These are phyloP conservation scores for Choreutis nemorana DNA, from an alignment of 2,888 invertebrate species.

Conservation along the genomic window DNA sequence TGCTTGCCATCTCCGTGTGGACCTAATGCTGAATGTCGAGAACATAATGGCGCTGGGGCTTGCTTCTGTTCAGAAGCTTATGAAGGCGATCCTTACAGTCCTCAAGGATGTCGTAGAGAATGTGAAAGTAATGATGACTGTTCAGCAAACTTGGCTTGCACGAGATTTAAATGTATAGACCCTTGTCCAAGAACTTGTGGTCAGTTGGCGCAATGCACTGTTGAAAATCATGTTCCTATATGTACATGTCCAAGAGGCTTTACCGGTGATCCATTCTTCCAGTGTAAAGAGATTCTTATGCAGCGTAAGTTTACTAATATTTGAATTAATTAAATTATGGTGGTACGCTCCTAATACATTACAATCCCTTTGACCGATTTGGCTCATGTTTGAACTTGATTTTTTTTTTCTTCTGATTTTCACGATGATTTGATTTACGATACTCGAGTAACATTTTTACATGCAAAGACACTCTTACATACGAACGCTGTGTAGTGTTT, in stretches of 20 bases:
- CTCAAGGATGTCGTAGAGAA: conserved; percentile 75
- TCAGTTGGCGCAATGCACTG: conserved; percentile 77
- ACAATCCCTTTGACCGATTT: no score
- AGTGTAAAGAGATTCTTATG: conserved; percentile 68
- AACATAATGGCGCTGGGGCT: conserved; percentile 84
- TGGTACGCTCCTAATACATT: no score
- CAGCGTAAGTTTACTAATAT: conserved; percentile 28
- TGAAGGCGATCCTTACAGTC: conserved; percentile 84
- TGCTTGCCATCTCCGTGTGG: conserved; percentile 88
- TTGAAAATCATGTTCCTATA: conserved; percentile 80
- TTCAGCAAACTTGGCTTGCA: conserved; percentile 74
- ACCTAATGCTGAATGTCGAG: conserved; percentile 83
- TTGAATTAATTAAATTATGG: not conserved
- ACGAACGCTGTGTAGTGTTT: no score
- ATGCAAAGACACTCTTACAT: no score
- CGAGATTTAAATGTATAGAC: conserved; percentile 83
- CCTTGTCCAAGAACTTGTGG: conserved; percentile 89
- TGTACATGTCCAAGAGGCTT: conserved; percentile 79
- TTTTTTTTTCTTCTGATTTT: no score
- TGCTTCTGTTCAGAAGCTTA: conserved; percentile 82
- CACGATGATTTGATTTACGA: no score
- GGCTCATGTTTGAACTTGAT: no score
- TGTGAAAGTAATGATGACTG: conserved; percentile 85
- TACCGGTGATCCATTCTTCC: conserved; percentile 85
- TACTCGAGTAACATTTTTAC: no score